Conservation (phyloP, 2,888 invertebrate species). For the Eubasilissa splendida region DNA sequence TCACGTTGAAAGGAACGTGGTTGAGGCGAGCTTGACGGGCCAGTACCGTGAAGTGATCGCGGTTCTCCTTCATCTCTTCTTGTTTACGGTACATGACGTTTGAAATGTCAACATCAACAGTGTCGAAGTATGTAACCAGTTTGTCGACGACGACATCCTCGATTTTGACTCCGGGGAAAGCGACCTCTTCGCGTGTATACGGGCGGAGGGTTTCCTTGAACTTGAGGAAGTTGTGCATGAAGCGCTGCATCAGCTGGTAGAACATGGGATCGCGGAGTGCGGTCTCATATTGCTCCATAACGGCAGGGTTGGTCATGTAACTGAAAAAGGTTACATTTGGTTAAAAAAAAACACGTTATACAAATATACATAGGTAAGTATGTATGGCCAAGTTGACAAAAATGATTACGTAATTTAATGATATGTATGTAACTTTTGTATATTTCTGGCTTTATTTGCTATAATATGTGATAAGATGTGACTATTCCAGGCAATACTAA, state of each 20-base stretch:
- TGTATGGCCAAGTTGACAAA: no score
- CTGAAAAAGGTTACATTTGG: conserved; percentile 2
- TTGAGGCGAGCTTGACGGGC: conserved; percentile 77
- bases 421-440: no score
- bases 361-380: no score
- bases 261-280: conserved; percentile 82
- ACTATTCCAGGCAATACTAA: no score
- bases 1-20: conserved; percentile 76
- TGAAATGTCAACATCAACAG: conserved; percentile 77
- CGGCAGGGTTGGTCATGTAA: conserved; percentile 66
- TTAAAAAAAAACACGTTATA: background rate
- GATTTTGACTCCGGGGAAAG: conserved; percentile 77
- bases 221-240: conserved; percentile 72
- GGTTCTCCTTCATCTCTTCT: conserved; percentile 69
- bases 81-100: conserved; percentile 72
- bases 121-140: conserved; percentile 80
- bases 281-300: conserved; percentile 76
- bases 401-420: no score
- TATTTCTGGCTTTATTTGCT: no score
- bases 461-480: no score
- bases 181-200: conserved; percentile 77
- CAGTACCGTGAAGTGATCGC: conserved; percentile 69
- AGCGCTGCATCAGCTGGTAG: conserved; percentile 78
- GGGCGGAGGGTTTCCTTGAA: conserved; percentile 75
- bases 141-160: conserved; percentile 77